Base-by-base conservation (phyloP, 2,113 vertebrate genomes). In the Silurus asotus region DNA sequence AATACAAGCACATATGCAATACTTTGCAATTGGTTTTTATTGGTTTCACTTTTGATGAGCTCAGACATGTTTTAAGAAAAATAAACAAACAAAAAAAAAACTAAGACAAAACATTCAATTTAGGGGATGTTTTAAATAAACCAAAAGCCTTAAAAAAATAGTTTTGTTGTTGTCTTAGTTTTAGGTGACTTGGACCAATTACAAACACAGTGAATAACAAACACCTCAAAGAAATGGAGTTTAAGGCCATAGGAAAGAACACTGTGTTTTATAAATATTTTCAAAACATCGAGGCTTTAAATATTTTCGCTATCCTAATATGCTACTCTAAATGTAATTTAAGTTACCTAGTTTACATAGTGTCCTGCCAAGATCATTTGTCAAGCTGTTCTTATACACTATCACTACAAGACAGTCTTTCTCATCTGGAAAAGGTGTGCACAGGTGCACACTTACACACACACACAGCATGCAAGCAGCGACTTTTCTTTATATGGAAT, bases 241-340 rank as follows among this genome's bases (percentile, higher is more conserved):
- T 93, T 94, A 94, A 95, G 94, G 93, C 94, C 91, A 91, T 93
- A 91, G 87, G 87, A 92, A 93, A 90, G 91, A 92, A 92, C 89
- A 92, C 91, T 85, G 84, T 89, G 86, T 56, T 88, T 91, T 90
- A 94, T 93, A 94, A 92, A 94, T 89, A 88, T 92, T 91, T 91
- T 87, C 89, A 93, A 92, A 90, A 91, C 88, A 91, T 93, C 88
- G 79, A 87, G 65, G 83, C 87, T 83, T 89, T 87, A 88, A 86
- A 91, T 94, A 90, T 77, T 91, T 87, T 75, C 14, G 85, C 94
- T 94, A 94, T 92, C 85, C 93, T 93, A 94, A 93, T 15, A 79
- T 84, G 85, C 93, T 94, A 94, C 69, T 93, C 94, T 95, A 95
- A 93, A 91, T 74, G 86, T 92, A 77, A 87, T 93, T 94, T 94